Percentiles rank a stretch among this genome's conserved stretches.
Evolutionary conservation across 1,140 invertebrate genomes (phyloP).

Genomic region (Drosophila ohnishii): DNA sequence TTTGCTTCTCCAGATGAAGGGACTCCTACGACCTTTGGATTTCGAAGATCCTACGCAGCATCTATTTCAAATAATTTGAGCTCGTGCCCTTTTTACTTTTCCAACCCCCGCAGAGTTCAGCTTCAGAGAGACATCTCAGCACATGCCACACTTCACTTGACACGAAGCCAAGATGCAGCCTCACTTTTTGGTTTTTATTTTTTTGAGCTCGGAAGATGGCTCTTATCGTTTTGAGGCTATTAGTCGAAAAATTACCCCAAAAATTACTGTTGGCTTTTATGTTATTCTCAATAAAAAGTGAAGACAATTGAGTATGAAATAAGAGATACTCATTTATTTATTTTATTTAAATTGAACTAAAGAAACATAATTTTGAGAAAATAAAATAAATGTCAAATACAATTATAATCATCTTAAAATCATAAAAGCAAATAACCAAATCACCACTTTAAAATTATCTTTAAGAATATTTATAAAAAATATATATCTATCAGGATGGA

Average conservation of each 20-base stretch:
- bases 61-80: constrained; percentile 4
- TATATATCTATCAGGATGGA: too few relatives aligned
- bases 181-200: constrained; percentile 27
- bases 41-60: constrained; percentile 32
- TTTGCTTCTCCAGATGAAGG: background rate
- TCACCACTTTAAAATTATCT: too few relatives aligned
- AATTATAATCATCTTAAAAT: too few relatives aligned
- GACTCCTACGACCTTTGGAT: constrained; percentile 21
- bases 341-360: background rate
- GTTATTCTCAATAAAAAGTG: constrained; percentile 9
- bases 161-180: constrained; percentile 43
- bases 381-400: too few relatives aligned
- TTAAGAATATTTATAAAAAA: too few relatives aligned
- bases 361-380: too few relatives aligned
- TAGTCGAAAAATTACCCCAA: constrained; percentile 69
- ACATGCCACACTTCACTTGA: constrained; percentile 71
- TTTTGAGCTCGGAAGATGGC: constrained; percentile 42
- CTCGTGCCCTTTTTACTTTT: constrained; percentile 31
- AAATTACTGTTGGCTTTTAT: constrained; percentile 43
- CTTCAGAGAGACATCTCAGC: constrained; percentile 49
- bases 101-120: constrained; percentile 47
- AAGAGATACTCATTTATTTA: constrained; percentile 7
- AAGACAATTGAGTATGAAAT: background rate
- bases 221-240: constrained; percentile 51
- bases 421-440: too few relatives aligned